Conservation (phyloP, 1,140 invertebrate genomes). For the Drosophila bifasciata region DNA sequence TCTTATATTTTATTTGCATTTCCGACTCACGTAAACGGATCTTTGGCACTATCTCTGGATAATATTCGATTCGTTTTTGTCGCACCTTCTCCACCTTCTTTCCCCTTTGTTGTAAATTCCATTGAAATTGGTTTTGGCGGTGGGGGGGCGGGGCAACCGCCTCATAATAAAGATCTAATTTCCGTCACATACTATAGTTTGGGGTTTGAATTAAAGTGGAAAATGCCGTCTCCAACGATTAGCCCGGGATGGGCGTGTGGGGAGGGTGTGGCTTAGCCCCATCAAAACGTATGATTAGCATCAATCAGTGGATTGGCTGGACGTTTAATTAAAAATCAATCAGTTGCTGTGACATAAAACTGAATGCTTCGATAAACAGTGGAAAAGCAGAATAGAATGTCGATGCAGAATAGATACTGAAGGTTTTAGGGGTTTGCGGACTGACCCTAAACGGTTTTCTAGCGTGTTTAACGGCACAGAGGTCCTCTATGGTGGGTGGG, state of each 20-base stretch:
- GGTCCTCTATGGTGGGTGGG: too few species aligned
- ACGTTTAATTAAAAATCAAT: slow-evolving; percentile 76
- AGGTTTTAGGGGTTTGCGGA: slow-evolving; percentile 17
- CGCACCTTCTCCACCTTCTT: slow-evolving; percentile 18
- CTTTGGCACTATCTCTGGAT: slow-evolving; percentile 63
- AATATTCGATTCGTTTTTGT: slow-evolving; percentile 64
- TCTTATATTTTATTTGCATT: slow-evolving; percentile 62
- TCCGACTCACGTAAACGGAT: slow-evolving; percentile 73
- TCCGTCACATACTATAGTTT: slow-evolving; percentile 39
- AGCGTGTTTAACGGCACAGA: not conserved
- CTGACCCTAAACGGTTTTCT: not conserved
- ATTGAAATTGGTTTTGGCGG: slow-evolving; percentile 54
- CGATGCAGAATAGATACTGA: not conserved
- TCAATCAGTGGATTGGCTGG: slow-evolving; percentile 53
- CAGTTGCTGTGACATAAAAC: slow-evolving; percentile 62
- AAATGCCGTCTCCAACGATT: slow-evolving; percentile 6
- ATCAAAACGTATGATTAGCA: slow-evolving; percentile 68
- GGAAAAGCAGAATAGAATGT: slow-evolving; percentile 3
- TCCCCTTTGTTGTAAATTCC: slow-evolving; percentile 3
- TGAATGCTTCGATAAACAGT: slow-evolving; percentile 38
- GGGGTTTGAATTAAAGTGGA: slow-evolving; percentile 36
- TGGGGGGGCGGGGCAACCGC: slow-evolving; percentile 18
- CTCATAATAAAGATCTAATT: slow-evolving; percentile 61
- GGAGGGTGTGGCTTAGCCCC: slow-evolving; percentile 27
- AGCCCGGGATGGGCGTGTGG: slow-evolving; percentile 10